Conservation (phyloP, 1,140 invertebrate species). For the Liolophura sinensis region DNA sequence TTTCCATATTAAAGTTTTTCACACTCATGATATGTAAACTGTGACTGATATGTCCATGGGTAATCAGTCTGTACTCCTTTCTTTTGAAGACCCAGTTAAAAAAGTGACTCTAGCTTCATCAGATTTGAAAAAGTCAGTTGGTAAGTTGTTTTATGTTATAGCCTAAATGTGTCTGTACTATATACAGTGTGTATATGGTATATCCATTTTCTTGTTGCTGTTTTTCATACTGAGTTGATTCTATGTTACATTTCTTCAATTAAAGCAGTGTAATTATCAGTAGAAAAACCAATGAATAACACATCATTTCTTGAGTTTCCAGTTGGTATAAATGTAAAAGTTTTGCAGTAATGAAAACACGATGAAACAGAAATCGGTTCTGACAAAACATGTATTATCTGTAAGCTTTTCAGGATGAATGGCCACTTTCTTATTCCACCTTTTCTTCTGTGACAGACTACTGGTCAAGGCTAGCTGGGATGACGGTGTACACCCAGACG, state of each 20-base stretch:
- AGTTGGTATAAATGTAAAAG: background rate
- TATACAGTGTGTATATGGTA: background rate
- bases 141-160: slow-evolving; percentile 33
- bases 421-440: too few relatives aligned
- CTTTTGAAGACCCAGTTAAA: slow-evolving; percentile 74
- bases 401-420: too few relatives aligned
- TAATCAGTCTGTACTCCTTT: background rate
- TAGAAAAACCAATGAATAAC: slow-evolving; percentile 6
- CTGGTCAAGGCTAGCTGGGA: slow-evolving; percentile 78
- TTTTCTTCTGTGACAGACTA: slow-evolving; percentile 63
- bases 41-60: too few relatives aligned
- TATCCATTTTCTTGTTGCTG: background rate
- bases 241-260: too few relatives aligned
- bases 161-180: background rate
- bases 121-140: slow-evolving; percentile 73
- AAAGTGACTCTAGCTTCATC: slow-evolving; percentile 81
- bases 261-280: background rate
- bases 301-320: background rate
- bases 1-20: too few relatives aligned
- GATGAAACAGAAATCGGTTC: too few relatives aligned
- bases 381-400: too few relatives aligned
- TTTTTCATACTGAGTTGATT: too few relatives aligned
- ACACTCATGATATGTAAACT: too few relatives aligned
- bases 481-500: slow-evolving; percentile 69
- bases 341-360: background rate